Percentiles rank a stretch among this genome's conserved stretches.
Conservation (phyloP, 2,113 vertebrate genomes). For the Clarias magur region DNA sequence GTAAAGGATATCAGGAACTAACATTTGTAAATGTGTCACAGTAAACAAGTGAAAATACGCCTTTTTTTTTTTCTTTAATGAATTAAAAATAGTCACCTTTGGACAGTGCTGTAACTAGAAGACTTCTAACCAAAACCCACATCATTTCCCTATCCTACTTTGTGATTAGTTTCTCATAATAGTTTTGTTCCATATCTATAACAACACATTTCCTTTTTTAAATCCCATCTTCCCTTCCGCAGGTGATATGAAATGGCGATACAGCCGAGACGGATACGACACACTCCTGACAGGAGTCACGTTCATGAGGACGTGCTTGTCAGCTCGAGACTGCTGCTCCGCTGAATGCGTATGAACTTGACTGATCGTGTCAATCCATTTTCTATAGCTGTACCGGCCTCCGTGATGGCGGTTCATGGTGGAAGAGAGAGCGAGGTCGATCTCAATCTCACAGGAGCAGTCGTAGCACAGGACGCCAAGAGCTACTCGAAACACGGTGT, state of each 20-base stretch:
- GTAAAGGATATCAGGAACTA: not conserved
- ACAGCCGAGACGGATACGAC: conserved; percentile 4
- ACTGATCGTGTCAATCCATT: conserved; percentile 51
- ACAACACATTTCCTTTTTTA: not conserved
- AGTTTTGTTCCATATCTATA: not conserved
- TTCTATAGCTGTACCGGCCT: conserved; percentile 54
- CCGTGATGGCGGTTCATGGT: conserved; percentile 40
- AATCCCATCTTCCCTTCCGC: not conserved
- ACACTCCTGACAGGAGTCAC: conserved; percentile 35
- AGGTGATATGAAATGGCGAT: conserved; percentile 22
- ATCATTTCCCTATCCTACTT: not conserved
- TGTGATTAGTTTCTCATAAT: not conserved
- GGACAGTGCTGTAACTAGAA: not conserved
- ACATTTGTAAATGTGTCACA: not conserved
- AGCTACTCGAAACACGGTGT: conserved; percentile 12
- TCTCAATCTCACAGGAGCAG: conserved; percentile 44
- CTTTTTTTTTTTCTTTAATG: not conserved
- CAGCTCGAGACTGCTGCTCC: conserved; percentile 17
- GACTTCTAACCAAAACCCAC: not conserved
- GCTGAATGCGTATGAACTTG: conserved; percentile 32
- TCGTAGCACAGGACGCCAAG: conserved; percentile 27
- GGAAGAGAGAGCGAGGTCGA: conserved; percentile 45
- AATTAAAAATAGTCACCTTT: not conserved
- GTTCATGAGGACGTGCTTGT: conserved; percentile 41
- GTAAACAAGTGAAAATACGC: not conserved